Base-by-base conservation (phyloP, 1,140 invertebrate species). In the Hyposmocoma kahamanoa region DNA sequence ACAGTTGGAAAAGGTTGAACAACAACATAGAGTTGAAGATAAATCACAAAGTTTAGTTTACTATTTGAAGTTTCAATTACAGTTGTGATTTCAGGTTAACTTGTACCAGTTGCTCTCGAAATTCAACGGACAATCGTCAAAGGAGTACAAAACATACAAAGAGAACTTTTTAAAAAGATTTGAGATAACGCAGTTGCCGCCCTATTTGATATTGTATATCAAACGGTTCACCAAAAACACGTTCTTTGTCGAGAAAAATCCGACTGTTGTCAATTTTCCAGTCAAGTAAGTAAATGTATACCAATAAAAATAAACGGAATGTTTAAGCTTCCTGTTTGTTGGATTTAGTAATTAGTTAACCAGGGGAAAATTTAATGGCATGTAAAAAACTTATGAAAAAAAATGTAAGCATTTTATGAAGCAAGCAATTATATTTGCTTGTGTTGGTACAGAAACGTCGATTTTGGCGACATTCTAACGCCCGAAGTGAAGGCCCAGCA, bases 81-180 rank as follows among this genome's bases (percentile, higher is more conserved):
- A 51, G 55, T 63, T 42, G 62, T 49, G 58, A 5, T 84, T 88
- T 36, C 67, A 96, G 93, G 95, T 99, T 2, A 98, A 98, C 77
- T 88, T 99, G 15, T 97, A 96, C 63, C 94, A 94, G 39, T 85
- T 99, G 34, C 86, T 99, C 26, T 93, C 92, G 34, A 99, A 99
- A 86, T 99, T 99, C 75, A 99, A 99, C 87, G 97, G 98, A 2
- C 90, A 94, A 42, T 90, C 91, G 17, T 97, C 98, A 69, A 99
- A 99, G 80, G 98, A 99, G 80, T 99, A 99, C 78, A 99, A 99
- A 88, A 99, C 98, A 0, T 98, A 99, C 76, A 99, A 99, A 78
- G 98, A 99, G 74, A 98, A 98, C 72, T 97, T 97, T 70, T 88
- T 99, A 86, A 99, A 99, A 74, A 89, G 96, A 64, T 99, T 99